Conservation (phyloP, 2,797 vertebrate species). For the Ctenosaura bakeri region DNA sequence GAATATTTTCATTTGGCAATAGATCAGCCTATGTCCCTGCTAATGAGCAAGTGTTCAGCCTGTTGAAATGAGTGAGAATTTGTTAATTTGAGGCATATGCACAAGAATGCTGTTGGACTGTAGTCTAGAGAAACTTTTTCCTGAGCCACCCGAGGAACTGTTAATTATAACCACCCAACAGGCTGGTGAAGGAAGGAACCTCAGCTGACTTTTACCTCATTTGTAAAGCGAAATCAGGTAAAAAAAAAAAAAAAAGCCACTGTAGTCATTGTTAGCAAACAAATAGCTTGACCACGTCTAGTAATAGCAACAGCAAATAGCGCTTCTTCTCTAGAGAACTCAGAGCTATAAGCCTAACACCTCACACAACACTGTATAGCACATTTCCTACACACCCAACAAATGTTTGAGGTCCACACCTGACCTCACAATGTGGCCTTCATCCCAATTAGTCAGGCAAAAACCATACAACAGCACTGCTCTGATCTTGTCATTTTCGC, state of each 20-base stretch:
- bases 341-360: background rate
- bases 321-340: background rate
- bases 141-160: background rate
- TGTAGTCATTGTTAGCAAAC: constrained; percentile 16
- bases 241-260: background rate
- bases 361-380: too few relatives aligned
- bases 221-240: constrained; percentile 4
- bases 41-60: constrained; percentile 9
- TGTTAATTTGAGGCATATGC: background rate
- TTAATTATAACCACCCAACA: background rate
- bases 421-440: background rate
- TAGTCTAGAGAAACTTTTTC: background rate
- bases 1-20: background rate
- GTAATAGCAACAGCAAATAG: background rate
- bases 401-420: background rate
- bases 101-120: background rate
- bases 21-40: background rate
- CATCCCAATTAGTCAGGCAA: constrained; percentile 30
- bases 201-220: background rate
- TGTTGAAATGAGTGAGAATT: constrained; percentile 3
- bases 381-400: background rate
- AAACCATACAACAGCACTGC: background rate
- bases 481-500: background rate
- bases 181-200: background rate
- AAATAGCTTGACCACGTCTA: background rate